A percentile compares a stretch with the other conserved stretches of the same genome.
These are phyloP conservation scores for Oligia fasciuncula DNA, from an alignment of 2,888 invertebrate genomes.

Conservation along the genomic window DNA sequence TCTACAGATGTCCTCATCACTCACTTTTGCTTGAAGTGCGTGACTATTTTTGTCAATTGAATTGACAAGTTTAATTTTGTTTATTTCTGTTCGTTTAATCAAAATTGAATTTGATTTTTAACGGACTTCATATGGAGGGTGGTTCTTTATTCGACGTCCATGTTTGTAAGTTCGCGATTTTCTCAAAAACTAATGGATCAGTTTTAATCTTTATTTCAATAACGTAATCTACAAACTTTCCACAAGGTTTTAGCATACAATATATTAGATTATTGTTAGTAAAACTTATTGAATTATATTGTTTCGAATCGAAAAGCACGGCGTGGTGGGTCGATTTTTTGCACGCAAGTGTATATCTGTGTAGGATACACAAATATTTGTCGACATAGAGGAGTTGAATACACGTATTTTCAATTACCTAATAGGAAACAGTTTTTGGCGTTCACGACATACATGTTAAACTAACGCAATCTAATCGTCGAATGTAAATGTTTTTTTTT, in stretches of 20 bases:
- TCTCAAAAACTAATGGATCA: neutral
- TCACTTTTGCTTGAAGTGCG: neutral
- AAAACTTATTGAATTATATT: neutral
- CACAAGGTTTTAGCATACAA: neutral
- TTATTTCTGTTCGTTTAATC: neutral
- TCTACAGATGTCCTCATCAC: neutral
- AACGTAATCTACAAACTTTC: neutral
- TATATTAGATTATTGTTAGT: neutral
- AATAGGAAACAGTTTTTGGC: conserved; percentile 29
- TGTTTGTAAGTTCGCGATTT: neutral
- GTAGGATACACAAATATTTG: conserved; percentile 17
- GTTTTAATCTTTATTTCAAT: neutral
- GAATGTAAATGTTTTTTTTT: conserved; percentile 20
- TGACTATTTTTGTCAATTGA: neutral
- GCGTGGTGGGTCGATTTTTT: neutral
- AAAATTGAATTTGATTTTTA: neutral
- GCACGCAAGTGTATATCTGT: neutral
- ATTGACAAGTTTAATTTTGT: neutral
- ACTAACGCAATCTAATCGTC: conserved; percentile 6
- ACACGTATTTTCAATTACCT: conserved; percentile 36
- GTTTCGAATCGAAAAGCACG: neutral
- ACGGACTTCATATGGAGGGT: neutral
- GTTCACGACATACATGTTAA: neutral
- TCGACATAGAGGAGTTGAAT: conserved; percentile 17
- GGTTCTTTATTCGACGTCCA: neutral